phyloP scores from a whole-genome alignment of 2,797 vertebrate genomes.

The Cynodonichthys magdalenae region DNA sequence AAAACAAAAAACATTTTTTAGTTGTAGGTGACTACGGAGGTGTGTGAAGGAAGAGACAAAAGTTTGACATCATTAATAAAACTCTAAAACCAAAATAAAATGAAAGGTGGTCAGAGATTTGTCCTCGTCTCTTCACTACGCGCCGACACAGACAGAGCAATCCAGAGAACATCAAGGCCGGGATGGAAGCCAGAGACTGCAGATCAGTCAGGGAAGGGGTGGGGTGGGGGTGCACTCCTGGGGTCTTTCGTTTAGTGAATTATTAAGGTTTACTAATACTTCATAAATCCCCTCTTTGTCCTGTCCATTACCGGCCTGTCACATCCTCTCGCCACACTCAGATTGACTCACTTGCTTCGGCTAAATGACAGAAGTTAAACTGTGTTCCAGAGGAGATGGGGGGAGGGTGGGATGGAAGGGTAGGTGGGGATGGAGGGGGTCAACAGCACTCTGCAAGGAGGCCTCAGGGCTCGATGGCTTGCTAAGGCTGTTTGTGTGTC shows the following conservation, averaged over 20 bases:
- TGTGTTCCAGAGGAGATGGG: constrained; percentile 76
- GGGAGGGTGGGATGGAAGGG: constrained; percentile 18
- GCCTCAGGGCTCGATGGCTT: constrained; percentile 69
- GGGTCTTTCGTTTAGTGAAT: constrained; percentile 78
- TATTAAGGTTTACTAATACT: constrained; percentile 87
- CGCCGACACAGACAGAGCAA: constrained; percentile 3
- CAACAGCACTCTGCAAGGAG: constrained; percentile 64
- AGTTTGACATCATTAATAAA: too few relatives aligned
- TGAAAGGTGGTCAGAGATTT: neutral
- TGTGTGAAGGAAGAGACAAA: too few relatives aligned
- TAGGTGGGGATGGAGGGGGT: constrained; percentile 34
- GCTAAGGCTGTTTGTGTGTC: constrained; percentile 42
- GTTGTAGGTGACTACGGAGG: too few relatives aligned
- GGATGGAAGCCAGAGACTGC: constrained; percentile 37
- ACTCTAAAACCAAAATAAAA: too few relatives aligned
- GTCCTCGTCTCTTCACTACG: constrained; percentile 12
- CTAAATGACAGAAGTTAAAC: constrained; percentile 84
- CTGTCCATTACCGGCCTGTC: constrained; percentile 84
- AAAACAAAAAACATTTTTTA: too few relatives aligned
- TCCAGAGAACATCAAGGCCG: constrained; percentile 19
- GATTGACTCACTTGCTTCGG: constrained; percentile 77
- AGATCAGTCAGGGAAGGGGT: constrained; percentile 11
- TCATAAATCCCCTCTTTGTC: constrained; percentile 82
- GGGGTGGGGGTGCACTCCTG: constrained; percentile 45
- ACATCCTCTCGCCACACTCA: constrained; percentile 72